phyloP scores from a whole-genome alignment of 2,113 vertebrate genomes.

The Bungarus multicinctus region DNA sequence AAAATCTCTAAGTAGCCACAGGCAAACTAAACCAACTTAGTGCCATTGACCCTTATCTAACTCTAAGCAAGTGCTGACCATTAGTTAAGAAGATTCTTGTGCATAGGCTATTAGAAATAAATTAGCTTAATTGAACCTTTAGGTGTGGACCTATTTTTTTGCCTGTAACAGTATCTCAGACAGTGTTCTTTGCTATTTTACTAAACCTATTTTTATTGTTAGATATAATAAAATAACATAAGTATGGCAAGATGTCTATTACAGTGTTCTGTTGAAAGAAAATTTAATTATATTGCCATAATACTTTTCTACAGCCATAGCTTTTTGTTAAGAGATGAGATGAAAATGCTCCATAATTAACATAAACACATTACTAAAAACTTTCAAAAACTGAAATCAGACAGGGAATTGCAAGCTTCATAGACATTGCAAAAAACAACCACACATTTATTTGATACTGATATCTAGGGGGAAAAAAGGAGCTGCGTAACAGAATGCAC shows the following conservation, averaged over 20 bases:
- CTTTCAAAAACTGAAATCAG: background rate
- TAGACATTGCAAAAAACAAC: background rate
- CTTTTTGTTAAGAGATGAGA: slow-evolving; percentile 29
- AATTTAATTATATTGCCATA: slow-evolving; percentile 55
- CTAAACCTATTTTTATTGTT: slow-evolving; percentile 1
- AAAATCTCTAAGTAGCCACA: background rate
- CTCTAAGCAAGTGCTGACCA: background rate
- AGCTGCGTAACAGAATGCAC: background rate
- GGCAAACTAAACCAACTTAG: background rate
- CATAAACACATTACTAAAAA: slow-evolving; percentile 7
- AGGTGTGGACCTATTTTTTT: background rate
- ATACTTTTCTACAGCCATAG: slow-evolving; percentile 45
- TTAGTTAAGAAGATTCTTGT: background rate
- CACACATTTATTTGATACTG: background rate
- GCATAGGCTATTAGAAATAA: background rate
- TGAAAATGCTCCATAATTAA: slow-evolving; percentile 44
- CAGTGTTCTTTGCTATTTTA: slow-evolving; percentile 18
- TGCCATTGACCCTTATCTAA: background rate
- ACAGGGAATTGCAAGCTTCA: background rate
- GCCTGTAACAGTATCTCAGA: background rate
- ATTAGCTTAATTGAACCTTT: background rate
- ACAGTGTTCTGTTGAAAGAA: slow-evolving; percentile 57
- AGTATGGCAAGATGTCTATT: slow-evolving; percentile 61
- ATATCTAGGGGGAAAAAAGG: background rate
- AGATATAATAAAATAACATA: slow-evolving; percentile 54